phyloP scores from a whole-genome alignment of 1,140 invertebrate species.

The Apocrypta bakeri region DNA sequence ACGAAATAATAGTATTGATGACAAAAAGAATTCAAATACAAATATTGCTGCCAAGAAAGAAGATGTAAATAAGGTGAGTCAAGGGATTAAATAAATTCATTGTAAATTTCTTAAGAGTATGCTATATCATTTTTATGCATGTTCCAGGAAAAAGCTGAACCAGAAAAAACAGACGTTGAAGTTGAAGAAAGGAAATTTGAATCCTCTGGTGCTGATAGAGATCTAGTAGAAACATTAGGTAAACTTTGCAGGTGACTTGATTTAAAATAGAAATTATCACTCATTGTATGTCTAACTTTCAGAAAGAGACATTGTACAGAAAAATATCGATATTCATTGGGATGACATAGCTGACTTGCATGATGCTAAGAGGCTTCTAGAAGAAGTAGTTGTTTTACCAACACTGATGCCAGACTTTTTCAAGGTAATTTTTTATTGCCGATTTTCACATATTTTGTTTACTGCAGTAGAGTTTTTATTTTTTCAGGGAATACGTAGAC shows the following conservation, averaged over 20 bases:
- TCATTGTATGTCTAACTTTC: slow-evolving; percentile 61
- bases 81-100: neutral
- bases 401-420: slow-evolving; percentile 99
- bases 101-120: neutral
- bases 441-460: neutral
- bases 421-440: slow-evolving; percentile 79
- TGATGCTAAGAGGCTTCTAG: slow-evolving; percentile 95
- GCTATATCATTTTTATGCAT: neutral
- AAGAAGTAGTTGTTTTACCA: slow-evolving; percentile 98
- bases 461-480: slow-evolving; percentile 14
- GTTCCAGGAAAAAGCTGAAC: slow-evolving; percentile 76
- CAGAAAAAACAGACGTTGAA: slow-evolving; percentile 81
- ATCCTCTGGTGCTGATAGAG: slow-evolving; percentile 89
- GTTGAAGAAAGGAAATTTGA: slow-evolving; percentile 94
- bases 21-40: slow-evolving; percentile 72
- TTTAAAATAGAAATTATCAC: slow-evolving; percentile 40
- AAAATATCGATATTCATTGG: slow-evolving; percentile 98
- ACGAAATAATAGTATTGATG: slow-evolving; percentile 72
- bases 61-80: slow-evolving; percentile 67
- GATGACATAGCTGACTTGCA: slow-evolving; percentile 97
- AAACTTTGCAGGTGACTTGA: slow-evolving; percentile 41
- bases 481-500: slow-evolving; percentile 88
- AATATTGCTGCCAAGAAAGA: slow-evolving; percentile 70
- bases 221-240: slow-evolving; percentile 95
- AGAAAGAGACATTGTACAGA: slow-evolving; percentile 98